Evolutionary conservation across 2,113 vertebrate species (phyloP).

Genomic region (Herpetotheres cachinnans): DNA sequence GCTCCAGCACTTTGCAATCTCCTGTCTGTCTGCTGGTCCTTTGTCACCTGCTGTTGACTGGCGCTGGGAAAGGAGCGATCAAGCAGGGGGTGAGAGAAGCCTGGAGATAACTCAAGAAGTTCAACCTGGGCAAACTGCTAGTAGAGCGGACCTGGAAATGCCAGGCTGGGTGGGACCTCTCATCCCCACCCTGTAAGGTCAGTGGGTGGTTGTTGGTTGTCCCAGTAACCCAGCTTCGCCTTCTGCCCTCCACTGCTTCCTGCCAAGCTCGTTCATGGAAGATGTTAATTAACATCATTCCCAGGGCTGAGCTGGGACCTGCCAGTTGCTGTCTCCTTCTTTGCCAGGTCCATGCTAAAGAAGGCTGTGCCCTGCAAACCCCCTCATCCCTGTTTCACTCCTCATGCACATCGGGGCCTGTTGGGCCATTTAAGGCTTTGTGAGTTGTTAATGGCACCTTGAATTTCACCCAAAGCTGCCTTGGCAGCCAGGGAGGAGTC

Average conservation of each 20-base stretch:
- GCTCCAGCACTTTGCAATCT: background rate
- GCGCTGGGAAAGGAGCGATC: accelerated
- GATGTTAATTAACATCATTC: slow-evolving; percentile 1
- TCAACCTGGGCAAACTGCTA: background rate
- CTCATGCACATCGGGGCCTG: accelerated
- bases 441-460: background rate
- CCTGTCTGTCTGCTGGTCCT: background rate
- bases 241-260: background rate
- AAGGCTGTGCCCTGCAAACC: background rate
- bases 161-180: background rate
- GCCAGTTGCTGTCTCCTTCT: slow-evolving; percentile 15
- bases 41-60: background rate
- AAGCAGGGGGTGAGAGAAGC: background rate
- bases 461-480: background rate
- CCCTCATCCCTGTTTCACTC: background rate
- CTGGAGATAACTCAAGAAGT: slow-evolving; percentile 10
- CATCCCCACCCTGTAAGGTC: background rate
- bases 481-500: background rate
- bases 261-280: slow-evolving; percentile 29
- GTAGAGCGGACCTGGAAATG: background rate
- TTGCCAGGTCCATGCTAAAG: slow-evolving; percentile 33
- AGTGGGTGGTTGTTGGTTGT: background rate
- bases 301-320: background rate
- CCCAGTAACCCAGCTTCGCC: slow-evolving; percentile 46
- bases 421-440: slow-evolving; percentile 36